Evolutionary conservation across 64 coral and sea anemone genomes (phyloP), one percentile per base, ranked within the genome.

Genomic region (Trachythela sp.): DNA sequence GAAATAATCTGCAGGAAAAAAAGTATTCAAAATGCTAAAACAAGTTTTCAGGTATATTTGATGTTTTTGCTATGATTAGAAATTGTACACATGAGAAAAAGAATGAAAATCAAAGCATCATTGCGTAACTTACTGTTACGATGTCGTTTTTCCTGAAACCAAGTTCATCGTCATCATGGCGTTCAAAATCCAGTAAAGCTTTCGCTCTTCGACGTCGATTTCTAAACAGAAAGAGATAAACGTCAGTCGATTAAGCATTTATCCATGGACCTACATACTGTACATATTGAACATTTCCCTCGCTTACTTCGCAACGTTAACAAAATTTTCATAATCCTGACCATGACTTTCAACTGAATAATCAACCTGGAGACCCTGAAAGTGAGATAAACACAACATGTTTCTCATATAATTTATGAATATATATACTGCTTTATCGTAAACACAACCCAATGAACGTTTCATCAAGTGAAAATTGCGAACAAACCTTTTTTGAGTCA

Each of bases 91-190:
- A n/a, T 36, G 48, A 87, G 18, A 38, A 30, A 64, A 10, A 26
- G 5, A 8, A 64, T 18, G 26, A n/a, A 8, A 0, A 10, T 8
- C 56, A 64, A 64, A 64, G 26, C 26, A n/a, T 20, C 20, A 2
- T n/a, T 2, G 36, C 15, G 17, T 48, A 27, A 92, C 95, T 88
- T 85, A 99, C 96, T 0, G 96, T 99, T 10, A 99, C 80, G 14
- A 99, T 99, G 48, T 99, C 96, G 86, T 99, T 99, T 95, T 99
- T 99, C 54, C 96, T 85, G 75, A 99, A 99, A 84, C 96, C 96
- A 40, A 99, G 54, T 56, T 99, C 96, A 48, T 99, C 96, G 68
- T 99, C 96, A 85, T 99, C 96, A 40, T 99, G 96, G 87, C 96
- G 90, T 89, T 99, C 96, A 92, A 99, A 99, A 83, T 99, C 96